phyloP scores from a whole-genome alignment of 2,113 vertebrate species.

The Sakesphorus luctuosus region DNA sequence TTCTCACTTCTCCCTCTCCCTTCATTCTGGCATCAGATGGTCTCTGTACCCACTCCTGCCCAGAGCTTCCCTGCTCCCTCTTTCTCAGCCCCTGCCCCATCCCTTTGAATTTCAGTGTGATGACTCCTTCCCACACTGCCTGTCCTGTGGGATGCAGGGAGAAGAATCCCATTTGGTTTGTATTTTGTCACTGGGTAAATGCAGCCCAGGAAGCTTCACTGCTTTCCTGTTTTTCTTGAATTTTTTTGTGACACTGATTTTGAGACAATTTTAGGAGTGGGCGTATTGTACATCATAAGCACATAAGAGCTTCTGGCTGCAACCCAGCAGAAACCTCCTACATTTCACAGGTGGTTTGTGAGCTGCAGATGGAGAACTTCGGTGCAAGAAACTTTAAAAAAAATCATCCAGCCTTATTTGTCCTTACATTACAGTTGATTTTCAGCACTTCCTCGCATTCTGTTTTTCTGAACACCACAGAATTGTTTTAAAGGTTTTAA shows the following conservation, averaged over 20 bases:
- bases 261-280: slow-evolving; percentile 19
- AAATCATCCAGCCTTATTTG: neutral
- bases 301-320: slow-evolving; percentile 7
- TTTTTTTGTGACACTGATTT: neutral
- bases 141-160: neutral
- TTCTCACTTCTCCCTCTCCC: neutral
- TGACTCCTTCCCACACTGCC: neutral
- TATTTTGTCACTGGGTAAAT: neutral
- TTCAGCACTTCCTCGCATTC: neutral
- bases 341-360: slow-evolving; percentile 45
- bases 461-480: neutral
- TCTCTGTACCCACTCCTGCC: neutral
- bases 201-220: neutral
- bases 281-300: neutral
- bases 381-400: neutral
- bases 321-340: slow-evolving; percentile 32
- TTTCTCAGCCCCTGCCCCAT: neutral
- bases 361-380: slow-evolving; percentile 46
- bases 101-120: neutral
- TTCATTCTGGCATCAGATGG: neutral
- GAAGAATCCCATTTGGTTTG: neutral
- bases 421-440: neutral
- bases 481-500: neutral
- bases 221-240: neutral
- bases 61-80: neutral